Base-by-base conservation (phyloP, 2,113 vertebrate species). In the Benthochromis sp. region DNA sequence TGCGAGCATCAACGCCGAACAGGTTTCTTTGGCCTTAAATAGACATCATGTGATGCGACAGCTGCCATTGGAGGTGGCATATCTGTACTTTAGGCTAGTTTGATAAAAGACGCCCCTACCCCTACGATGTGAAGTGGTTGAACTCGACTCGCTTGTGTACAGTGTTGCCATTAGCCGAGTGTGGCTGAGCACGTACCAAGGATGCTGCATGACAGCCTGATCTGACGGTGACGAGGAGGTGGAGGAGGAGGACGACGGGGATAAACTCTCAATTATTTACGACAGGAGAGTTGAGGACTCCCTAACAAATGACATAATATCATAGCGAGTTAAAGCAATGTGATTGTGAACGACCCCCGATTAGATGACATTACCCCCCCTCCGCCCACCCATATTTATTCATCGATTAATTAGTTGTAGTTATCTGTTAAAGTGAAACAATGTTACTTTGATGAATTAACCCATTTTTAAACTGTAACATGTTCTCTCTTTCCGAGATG, bases 141-240 rank as follows among this genome's bases (percentile, higher is more conserved):
- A 89, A 94, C 95, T 96, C 96, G 89, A 91, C 92, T 93, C 87
- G 84, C 93, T 94, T 94, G 95, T 96, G 95, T 96, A 96, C 96
- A 95, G 95, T 95, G 96, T 97, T 97, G 97, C 97, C 97, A 98
- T 98, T 96, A 97, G 95, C 93, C 57, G 96, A 96, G 97, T 96
- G 96, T 95, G 94, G 94, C 93, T 95, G 95, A 92, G 97, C 97
- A 96, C 97, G 97, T 98, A 98, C 95, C 94, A 95, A 95, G 95
- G 95, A 96, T 96, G 95, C 94, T 92, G 94, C 93, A 85, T 90
- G 93, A 94, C 91, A 86, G 90, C 53, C 69, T 93, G 92, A 92
- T 92, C 84, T 92, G 92, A 88, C 79, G 91, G 89, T 86, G 90
- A 93, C 86, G 86, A 78, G 3, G 81, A 71, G 34, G 90, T 84